Base-by-base conservation (phyloP, 2,113 vertebrate genomes). In the Pedionomus torquatus region DNA sequence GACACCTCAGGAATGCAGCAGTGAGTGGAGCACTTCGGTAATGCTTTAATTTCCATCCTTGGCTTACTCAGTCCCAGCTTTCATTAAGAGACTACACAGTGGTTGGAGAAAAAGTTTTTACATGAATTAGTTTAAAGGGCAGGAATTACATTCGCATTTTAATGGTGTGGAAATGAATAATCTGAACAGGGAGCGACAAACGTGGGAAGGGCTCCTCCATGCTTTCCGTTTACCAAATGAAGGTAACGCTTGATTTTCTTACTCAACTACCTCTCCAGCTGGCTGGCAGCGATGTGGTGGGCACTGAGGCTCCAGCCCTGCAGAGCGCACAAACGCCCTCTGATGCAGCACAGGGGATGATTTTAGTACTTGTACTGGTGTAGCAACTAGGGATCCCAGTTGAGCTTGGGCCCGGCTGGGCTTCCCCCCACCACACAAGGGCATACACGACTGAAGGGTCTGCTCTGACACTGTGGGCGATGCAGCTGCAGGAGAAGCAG, bases 1-100 rank as follows among this genome's bases (percentile, higher is more conserved):
- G 89, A 86, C 69, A 92, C 95, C 95, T 90, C 95, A 95, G 93
- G 96, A 96, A 96, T 87, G 96, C 90, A 86, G 88, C 71, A 65
- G 58, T 31, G 79, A 96, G 91, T 14, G 52, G 48, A 94, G 92
- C 75, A 49, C 87, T 70, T 93, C 2, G 4, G 75, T 88, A 96
- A 88, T 31, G 70, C 71, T 93, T 89, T 92, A 52, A 90, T 94
- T 96, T 89, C 83, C 83, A 90, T 68, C 79, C 79, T 31, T 57
- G 70, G 68, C 51, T 93, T 70, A 37, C 60, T 87, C 55, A 55
- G 72, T 49, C 68, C 30, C 68, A 89, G 85, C 60, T 94, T 92
- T 94, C 83, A 89, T 94, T 90, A 95, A 87, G 39, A 86, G 43
- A 52, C 85, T 71, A n/a, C 65, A 20, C 35, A 44, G 72, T 24